These are phyloP conservation scores for Papilio glaucus DNA, from an alignment of 1,140 invertebrate genomes.

Conservation along the genomic window DNA sequence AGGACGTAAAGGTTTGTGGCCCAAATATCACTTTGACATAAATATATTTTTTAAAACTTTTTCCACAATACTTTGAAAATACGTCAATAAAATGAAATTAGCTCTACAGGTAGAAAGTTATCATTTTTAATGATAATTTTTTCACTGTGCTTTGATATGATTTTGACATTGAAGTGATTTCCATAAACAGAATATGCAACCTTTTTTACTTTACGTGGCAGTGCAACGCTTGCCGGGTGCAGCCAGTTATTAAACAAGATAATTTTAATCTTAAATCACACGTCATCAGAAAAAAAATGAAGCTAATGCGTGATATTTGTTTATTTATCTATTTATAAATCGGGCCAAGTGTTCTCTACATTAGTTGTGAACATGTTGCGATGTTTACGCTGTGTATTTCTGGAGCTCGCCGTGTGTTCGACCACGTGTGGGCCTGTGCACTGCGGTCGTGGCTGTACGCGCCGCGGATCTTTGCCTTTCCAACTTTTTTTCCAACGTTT, in stretches of 20 bases:
- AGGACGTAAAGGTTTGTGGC: no score
- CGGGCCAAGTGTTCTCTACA: slow-evolving; percentile 72
- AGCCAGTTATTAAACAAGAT: slow-evolving; percentile 16
- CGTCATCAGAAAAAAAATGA: slow-evolving; percentile 39
- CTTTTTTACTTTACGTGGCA: no score
- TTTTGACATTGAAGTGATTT: no score
- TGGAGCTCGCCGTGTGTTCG: slow-evolving; percentile 70
- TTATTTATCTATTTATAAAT: slow-evolving; percentile 79
- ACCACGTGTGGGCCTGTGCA: slow-evolving; percentile 67
- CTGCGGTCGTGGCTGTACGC: slow-evolving; percentile 28
- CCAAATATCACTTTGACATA: no score
- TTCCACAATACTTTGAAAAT: no score
- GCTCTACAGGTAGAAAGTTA: no score
- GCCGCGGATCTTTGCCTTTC: slow-evolving; percentile 30
- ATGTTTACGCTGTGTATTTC: slow-evolving; percentile 80
- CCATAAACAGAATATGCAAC: no score
- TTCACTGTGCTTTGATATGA: no score
- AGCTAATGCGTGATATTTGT: slow-evolving; percentile 47
- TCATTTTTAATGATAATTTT: no score
- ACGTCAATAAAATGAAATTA: no score
- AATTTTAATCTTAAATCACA: slow-evolving; percentile 46
- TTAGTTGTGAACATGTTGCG: slow-evolving; percentile 75
- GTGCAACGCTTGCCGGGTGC: no score
- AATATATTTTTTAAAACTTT: no score
- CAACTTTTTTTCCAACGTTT: slow-evolving; percentile 13